Percentiles rank a stretch among this genome's conserved stretches.
Conservation (phyloP, 2,113 vertebrate species). For the Clarias batrachus region DNA sequence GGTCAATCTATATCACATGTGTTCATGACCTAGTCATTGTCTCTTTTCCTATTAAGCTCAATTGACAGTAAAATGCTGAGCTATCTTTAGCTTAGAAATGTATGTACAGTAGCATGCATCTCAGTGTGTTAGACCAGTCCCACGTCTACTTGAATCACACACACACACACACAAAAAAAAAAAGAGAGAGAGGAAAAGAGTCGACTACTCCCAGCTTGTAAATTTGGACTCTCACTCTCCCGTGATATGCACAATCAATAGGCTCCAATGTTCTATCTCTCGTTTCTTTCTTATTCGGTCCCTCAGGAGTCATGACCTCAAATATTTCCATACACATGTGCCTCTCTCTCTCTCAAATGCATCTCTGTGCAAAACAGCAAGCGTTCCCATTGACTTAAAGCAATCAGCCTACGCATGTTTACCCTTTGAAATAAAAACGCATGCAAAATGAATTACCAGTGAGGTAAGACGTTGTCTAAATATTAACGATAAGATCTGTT, state of each 20-base stretch:
- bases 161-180: background rate
- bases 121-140: background rate
- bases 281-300: constrained; percentile 34
- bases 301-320: constrained; percentile 63
- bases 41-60: background rate
- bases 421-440: no score
- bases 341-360: constrained; percentile 26
- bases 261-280: constrained; percentile 59
- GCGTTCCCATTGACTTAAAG: constrained; percentile 52
- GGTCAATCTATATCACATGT: background rate
- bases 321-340: constrained; percentile 68
- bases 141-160: background rate
- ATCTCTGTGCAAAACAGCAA: constrained; percentile 57
- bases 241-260: constrained; percentile 60
- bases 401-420: no score
- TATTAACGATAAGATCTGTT: no score
- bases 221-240: constrained; percentile 2
- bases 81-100: background rate
- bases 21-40: background rate
- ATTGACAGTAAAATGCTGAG: background rate
- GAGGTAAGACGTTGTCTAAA: background rate
- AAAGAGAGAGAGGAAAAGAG: no score
- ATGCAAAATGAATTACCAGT: background rate
- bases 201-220: background rate
- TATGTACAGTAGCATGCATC: background rate